Conservation (phyloP, 1,140 invertebrate genomes). For the Leguminivora glycinivorella region DNA sequence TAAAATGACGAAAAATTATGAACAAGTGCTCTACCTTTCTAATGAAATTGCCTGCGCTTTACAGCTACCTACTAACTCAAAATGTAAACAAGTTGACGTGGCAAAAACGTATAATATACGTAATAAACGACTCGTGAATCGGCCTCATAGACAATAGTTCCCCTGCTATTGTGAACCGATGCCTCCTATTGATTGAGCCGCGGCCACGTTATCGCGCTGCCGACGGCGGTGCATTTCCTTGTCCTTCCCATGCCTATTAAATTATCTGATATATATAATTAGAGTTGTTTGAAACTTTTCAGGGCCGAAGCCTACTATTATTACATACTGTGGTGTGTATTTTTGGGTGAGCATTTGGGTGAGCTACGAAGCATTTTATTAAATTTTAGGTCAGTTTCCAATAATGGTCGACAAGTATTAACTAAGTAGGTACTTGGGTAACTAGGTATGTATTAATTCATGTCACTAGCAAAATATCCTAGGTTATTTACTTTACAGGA, state of each 20-base stretch:
- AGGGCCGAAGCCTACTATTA: not conserved
- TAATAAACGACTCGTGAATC: conserved; percentile 23
- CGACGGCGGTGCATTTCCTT: conserved; percentile 23
- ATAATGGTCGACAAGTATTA: too few relatives aligned
- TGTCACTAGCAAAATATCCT: too few relatives aligned
- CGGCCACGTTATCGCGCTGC: not conserved
- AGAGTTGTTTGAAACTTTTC: not conserved
- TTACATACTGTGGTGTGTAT: too few relatives aligned
- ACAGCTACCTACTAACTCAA: not conserved
- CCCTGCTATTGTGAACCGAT: conserved; percentile 23
- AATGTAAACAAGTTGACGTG: conserved; percentile 17
- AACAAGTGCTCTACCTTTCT: not conserved
- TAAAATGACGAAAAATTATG: not conserved
- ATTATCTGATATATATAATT: not conserved
- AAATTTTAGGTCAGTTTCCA: too few relatives aligned
- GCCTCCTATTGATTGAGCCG: conserved; percentile 16
- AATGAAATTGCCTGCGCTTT: not conserved
- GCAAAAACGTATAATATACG: not conserved
- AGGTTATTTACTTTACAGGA: not conserved
- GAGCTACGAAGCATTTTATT: not conserved
- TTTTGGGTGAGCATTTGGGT: not conserved
- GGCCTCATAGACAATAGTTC: conserved; percentile 19
- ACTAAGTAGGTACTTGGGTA: too few relatives aligned
- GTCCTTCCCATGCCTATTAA: not conserved
- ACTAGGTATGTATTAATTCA: too few relatives aligned